These are phyloP conservation scores for Asbolus verrucosus DNA, from an alignment of 1,140 invertebrate genomes.

Conservation along the genomic window DNA sequence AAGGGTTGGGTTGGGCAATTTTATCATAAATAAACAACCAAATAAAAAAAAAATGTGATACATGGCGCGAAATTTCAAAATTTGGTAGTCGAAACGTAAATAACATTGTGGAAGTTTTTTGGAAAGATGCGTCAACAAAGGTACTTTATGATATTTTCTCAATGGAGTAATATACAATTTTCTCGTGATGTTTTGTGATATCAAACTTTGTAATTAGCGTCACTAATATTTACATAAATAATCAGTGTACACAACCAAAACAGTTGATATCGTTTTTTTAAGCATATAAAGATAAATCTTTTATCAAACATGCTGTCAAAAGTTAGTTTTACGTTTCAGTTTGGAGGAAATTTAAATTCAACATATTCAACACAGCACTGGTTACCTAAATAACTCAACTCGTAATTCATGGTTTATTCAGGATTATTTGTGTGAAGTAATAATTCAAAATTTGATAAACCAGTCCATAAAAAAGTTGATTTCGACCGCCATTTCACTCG, in stretches of 20 bases:
- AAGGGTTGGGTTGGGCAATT: conserved; percentile 25
- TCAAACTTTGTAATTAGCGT: conserved; percentile 25
- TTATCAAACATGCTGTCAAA: conserved; percentile 10
- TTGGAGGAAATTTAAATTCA: too few species aligned
- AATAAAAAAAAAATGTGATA: too few species aligned
- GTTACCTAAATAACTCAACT: too few species aligned
- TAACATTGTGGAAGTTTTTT: not conserved
- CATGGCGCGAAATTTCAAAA: conserved; percentile 10
- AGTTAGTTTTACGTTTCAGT: not conserved
- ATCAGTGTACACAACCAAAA: conserved; percentile 30
- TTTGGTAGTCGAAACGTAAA: too few species aligned
- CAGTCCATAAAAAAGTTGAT: not conserved
- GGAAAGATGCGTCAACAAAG: not conserved
- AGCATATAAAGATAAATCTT: not conserved
- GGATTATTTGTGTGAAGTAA: too few species aligned
- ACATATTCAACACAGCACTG: too few species aligned
- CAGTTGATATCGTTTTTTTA: conserved; percentile 24
- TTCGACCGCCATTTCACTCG: not conserved
- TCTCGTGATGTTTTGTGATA: conserved; percentile 24
- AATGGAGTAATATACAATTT: conserved; percentile 19
- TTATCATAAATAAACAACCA: not conserved
- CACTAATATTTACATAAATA: conserved; percentile 37
- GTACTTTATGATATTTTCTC: conserved; percentile 8
- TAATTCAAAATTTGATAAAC: not conserved
- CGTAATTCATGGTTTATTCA: too few species aligned